phyloP scores from a whole-genome alignment of 2,797 vertebrate species.

The Gallinago stenura region DNA sequence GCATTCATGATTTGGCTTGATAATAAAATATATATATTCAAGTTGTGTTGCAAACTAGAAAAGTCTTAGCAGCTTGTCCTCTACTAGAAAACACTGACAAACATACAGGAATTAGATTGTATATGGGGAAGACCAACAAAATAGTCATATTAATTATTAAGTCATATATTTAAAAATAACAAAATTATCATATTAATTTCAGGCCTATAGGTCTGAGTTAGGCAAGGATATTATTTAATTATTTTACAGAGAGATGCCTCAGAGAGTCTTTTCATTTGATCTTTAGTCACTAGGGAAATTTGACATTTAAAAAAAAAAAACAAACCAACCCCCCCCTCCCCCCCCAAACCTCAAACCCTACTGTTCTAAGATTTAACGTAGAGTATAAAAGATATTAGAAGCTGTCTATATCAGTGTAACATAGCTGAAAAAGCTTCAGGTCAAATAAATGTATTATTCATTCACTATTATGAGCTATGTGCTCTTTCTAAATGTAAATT shows the following conservation, averaged over 20 bases:
- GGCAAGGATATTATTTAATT: background rate
- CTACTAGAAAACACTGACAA: background rate
- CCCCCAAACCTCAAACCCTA: background rate
- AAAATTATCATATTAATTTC: background rate
- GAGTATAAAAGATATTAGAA: background rate
- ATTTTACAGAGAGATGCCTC: background rate
- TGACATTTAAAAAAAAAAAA: background rate
- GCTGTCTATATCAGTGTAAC: background rate
- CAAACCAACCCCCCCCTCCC: too few species aligned
- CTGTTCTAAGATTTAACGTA: background rate
- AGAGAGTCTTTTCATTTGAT: background rate
- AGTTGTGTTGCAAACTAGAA: background rate
- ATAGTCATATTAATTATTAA: background rate
- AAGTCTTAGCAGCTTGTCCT: background rate
- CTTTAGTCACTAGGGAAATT: background rate
- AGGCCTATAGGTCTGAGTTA: background rate
- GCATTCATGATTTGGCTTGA: background rate
- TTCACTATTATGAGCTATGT: background rate
- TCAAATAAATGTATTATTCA: slow-evolving; percentile 45
- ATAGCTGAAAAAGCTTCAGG: background rate
- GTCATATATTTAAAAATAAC: too few species aligned
- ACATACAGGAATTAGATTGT: background rate
- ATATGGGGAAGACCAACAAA: background rate
- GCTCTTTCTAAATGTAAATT: slow-evolving; percentile 29
- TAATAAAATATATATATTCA: background rate